phyloP scores from a whole-genome alignment of 92 coral and sea anemone species.

The Metridium senile region DNA sequence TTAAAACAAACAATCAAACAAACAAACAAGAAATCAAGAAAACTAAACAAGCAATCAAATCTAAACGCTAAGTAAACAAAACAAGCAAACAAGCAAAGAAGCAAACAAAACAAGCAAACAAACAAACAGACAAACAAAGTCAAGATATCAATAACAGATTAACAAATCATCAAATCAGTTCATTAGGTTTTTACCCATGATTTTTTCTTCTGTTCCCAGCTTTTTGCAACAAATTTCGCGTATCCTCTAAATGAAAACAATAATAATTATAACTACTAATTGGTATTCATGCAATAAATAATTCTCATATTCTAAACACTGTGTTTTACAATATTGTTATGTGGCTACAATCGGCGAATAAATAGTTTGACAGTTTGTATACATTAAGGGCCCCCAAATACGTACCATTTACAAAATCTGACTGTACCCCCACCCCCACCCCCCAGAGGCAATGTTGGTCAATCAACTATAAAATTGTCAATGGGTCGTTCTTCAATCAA shows the following conservation, averaged over 20 bases:
- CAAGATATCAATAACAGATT: background rate
- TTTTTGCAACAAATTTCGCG: slow-evolving; percentile 23
- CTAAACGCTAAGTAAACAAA: too few species aligned
- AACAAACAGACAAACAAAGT: background rate
- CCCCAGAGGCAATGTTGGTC: too few species aligned
- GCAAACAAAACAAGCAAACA: background rate
- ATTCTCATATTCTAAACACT: background rate
- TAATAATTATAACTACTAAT: background rate
- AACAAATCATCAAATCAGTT: background rate
- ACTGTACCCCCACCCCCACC: too few species aligned
- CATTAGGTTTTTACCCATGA: slow-evolving; percentile 72
- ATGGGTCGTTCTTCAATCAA: too few species aligned
- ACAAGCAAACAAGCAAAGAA: background rate
- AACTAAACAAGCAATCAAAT: too few species aligned
- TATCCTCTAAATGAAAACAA: slow-evolving; percentile 25
- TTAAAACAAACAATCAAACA: background rate
- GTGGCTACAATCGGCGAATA: too few species aligned
- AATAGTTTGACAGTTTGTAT: too few species aligned
- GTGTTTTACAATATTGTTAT: too few species aligned
- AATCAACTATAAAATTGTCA: too few species aligned
- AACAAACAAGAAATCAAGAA: background rate
- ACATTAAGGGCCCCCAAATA: too few species aligned
- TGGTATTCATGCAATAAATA: too few species aligned
- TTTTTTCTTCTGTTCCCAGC: slow-evolving; percentile 67
- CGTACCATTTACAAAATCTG: too few species aligned